Percentiles rank a stretch among this genome's conserved stretches.
phyloP scores from a whole-genome alignment of 2,797 vertebrate species.

The Sciurus vulgaris region DNA sequence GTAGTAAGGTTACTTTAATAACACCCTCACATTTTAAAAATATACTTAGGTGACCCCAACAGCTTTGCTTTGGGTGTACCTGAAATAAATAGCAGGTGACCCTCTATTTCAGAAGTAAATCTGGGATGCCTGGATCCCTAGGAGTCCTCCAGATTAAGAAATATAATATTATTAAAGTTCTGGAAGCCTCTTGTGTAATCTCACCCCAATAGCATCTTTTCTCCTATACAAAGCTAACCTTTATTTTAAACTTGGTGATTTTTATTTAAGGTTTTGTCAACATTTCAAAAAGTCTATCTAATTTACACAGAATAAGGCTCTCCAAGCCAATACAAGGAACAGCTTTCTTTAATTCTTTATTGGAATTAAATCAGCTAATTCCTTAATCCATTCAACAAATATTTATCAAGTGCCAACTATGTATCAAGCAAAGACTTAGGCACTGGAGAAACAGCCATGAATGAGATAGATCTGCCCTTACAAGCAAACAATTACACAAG shows the following conservation, averaged over 20 bases:
- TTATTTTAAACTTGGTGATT: constrained; percentile 59
- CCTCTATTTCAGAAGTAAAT: not conserved
- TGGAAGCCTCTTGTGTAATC: not conserved
- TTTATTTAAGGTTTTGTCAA: constrained; percentile 36
- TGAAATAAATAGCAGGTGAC: not conserved
- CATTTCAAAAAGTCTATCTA: constrained; percentile 49
- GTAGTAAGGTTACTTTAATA: constrained; percentile 42
- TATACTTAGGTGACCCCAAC: not conserved
- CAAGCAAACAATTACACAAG: not conserved
- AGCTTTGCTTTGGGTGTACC: not conserved
- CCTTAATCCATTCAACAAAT: constrained; percentile 46
- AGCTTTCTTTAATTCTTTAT: constrained; percentile 1
- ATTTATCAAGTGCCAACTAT: not conserved
- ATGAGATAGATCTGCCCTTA: not conserved
- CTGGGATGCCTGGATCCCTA: not conserved
- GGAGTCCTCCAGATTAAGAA: constrained; percentile 3
- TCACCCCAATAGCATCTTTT: not conserved
- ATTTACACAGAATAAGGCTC: not conserved
- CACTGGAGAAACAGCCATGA: not conserved
- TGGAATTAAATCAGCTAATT: constrained; percentile 48
- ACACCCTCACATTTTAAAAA: constrained; percentile 32
- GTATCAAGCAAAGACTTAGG: constrained; percentile 38
- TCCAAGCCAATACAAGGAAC: not conserved
- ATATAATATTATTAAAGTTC: not conserved
- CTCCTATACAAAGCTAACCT: not conserved